phyloP scores from a whole-genome alignment of 2,797 vertebrate species.

The Heliangelus exortis region DNA sequence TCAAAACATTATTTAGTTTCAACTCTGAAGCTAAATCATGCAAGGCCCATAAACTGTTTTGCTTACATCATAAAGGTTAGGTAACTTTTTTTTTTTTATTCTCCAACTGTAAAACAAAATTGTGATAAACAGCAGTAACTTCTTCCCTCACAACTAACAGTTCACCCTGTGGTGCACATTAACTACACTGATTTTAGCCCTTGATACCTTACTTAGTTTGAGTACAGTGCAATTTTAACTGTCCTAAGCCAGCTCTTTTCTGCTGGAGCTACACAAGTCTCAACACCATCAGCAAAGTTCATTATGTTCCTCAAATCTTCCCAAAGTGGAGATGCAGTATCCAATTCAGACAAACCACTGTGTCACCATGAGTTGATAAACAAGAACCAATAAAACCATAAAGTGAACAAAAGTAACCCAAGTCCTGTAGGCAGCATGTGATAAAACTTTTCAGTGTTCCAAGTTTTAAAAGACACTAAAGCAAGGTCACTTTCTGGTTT shows the following conservation, averaged over 20 bases:
- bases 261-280: slow-evolving; percentile 47
- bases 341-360: slow-evolving; percentile 74
- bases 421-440: slow-evolving; percentile 79
- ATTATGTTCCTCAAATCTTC: slow-evolving; percentile 69
- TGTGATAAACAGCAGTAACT: slow-evolving; percentile 30
- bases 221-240: slow-evolving; percentile 54
- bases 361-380: slow-evolving; percentile 58
- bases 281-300: slow-evolving; percentile 67
- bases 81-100: slow-evolving; percentile 64
- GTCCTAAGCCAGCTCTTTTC: slow-evolving; percentile 57
- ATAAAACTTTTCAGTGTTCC: slow-evolving; percentile 69
- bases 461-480: slow-evolving; percentile 69
- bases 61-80: slow-evolving; percentile 63
- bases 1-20: slow-evolving; percentile 66
- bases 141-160: neutral
- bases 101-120: slow-evolving; percentile 65
- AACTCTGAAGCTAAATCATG: slow-evolving; percentile 74
- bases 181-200: slow-evolving; percentile 77
- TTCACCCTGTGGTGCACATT: neutral
- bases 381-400: slow-evolving; percentile 49
- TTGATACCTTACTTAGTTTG: slow-evolving; percentile 69
- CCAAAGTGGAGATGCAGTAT: slow-evolving; percentile 48
- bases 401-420: slow-evolving; percentile 62
- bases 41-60: slow-evolving; percentile 73
- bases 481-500: slow-evolving; percentile 79